Percentiles rank a stretch among this genome's conserved stretches.
Evolutionary conservation across 2,113 vertebrate genomes (phyloP).

Genomic region (Orycteropus afer): DNA sequence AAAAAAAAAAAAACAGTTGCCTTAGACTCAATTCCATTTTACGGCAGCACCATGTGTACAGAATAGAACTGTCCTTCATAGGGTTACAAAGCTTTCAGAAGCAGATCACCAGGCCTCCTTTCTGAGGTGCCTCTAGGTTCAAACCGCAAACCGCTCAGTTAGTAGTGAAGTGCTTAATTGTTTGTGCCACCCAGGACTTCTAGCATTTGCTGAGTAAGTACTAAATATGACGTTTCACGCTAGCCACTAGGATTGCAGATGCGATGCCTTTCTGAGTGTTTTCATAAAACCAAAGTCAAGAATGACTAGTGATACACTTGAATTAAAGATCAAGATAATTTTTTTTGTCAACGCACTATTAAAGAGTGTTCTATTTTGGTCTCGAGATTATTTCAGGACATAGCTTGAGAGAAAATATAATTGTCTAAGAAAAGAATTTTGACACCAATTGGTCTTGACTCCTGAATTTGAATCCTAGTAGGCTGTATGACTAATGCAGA

Average conservation of each 20-base stretch:
- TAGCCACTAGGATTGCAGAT: neutral
- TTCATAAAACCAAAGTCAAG: neutral
- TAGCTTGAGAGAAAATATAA: neutral
- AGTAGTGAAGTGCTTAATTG: no score
- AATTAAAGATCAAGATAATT: constrained; percentile 7
- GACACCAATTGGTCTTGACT: neutral
- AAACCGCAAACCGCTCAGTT: no score
- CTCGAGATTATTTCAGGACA: neutral
- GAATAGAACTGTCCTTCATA: no score
- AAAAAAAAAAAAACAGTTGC: no score
- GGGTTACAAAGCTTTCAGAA: no score
- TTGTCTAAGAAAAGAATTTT: neutral
- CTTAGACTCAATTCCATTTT: no score
- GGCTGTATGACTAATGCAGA: neutral
- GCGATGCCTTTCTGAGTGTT: neutral
- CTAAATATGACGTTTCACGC: neutral
- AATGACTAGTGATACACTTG: neutral
- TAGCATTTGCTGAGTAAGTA: neutral
- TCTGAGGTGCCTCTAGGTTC: no score
- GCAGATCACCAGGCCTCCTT: no score
- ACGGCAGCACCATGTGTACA: no score
- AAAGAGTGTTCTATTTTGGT: neutral
- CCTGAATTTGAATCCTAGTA: neutral
- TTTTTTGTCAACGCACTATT: neutral
- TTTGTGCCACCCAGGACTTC: no score